Percentiles rank a stretch among this genome's conserved stretches.
Evolutionary conservation across 2,888 invertebrate genomes (phyloP).

Genomic region (Schizaphis graminum): DNA sequence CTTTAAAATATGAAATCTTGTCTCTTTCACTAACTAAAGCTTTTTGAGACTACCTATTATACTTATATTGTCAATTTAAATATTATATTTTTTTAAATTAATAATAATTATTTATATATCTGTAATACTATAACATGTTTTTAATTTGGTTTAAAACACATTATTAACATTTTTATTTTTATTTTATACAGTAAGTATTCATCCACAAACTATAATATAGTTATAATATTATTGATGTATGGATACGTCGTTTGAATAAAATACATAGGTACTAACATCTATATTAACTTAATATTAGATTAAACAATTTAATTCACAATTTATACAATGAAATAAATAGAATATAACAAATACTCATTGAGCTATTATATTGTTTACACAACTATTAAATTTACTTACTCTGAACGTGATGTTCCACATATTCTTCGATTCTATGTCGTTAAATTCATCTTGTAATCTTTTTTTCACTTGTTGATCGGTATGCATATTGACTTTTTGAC

Average conservation of each 20-base stretch:
- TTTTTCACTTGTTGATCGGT: conserved; percentile 64
- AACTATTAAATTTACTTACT: conserved; percentile 41
- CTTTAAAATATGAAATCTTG: too few relatives aligned
- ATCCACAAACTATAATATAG: neutral
- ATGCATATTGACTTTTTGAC: conserved; percentile 14
- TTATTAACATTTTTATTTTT: neutral
- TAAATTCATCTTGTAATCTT: conserved; percentile 81
- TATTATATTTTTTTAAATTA: neutral
- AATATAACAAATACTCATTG: neutral
- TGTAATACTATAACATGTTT: neutral
- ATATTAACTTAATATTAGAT: neutral
- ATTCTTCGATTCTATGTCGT: conserved; percentile 78
- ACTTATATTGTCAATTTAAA: neutral
- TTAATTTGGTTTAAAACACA: neutral
- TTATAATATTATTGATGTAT: neutral
- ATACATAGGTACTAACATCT: neutral
- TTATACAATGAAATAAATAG: neutral
- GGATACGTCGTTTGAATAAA: neutral
- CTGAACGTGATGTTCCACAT: conserved; percentile 76
- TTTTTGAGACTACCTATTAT: too few relatives aligned
- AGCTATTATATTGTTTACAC: neutral
- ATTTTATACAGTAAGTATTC: neutral
- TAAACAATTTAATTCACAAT: neutral
- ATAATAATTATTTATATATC: neutral
- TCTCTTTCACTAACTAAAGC: too few relatives aligned